Evolutionary conservation across 2,113 vertebrate genomes (phyloP).

Genomic region (Calypte anna): DNA sequence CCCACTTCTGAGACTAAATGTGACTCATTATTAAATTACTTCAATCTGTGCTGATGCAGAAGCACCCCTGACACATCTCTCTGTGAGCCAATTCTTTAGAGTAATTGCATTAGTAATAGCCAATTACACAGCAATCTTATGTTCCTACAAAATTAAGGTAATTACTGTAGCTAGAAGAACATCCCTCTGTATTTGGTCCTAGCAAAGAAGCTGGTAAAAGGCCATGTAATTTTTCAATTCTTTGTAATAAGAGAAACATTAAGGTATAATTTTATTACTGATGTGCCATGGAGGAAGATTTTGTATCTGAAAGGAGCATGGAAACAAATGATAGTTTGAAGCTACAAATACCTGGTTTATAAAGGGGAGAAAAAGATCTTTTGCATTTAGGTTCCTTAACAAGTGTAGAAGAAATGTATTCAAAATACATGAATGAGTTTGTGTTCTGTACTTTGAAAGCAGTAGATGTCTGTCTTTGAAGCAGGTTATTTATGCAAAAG

Average conservation of each 20-base stretch:
- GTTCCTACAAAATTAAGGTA: conserved; percentile 73
- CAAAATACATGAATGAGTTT: not conserved
- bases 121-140: conserved; percentile 64
- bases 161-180: conserved; percentile 67
- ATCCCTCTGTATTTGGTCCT: conserved; percentile 55
- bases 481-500: not conserved
- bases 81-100: conserved; percentile 63
- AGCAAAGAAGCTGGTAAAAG: conserved; percentile 47
- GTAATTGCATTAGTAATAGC: conserved; percentile 75
- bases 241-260: conserved; percentile 56
- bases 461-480: not conserved
- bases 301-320: not conserved
- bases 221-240: conserved; percentile 33
- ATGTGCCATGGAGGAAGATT: not conserved
- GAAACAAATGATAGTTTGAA: conserved; percentile 12
- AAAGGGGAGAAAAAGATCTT: not conserved
- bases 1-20: conserved; percentile 65
- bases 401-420: not conserved
- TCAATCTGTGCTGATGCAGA: conserved; percentile 57
- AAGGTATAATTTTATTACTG: conserved; percentile 59
- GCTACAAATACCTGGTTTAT: not conserved
- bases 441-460: not conserved
- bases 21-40: conserved; percentile 74
- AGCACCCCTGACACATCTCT: conserved; percentile 59
- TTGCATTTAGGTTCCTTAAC: not conserved